Percentiles rank a stretch among this genome's conserved stretches.
phyloP scores from a whole-genome alignment of 2,797 vertebrate species.

The Scyliorhinus canicula region DNA sequence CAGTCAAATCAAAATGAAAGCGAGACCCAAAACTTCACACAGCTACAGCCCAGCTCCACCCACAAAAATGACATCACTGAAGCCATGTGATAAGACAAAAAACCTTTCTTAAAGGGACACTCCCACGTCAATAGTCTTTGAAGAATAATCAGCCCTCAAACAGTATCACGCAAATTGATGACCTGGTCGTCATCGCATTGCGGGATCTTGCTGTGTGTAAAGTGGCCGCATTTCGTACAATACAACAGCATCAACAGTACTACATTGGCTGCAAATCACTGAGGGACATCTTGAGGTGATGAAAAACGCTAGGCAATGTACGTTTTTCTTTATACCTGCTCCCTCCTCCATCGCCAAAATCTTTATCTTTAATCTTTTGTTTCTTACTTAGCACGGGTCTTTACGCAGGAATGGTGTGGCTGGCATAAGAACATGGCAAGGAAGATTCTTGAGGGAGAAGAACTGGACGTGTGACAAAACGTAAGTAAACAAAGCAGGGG shows the following conservation, averaged over 20 bases:
- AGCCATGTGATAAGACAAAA: no score
- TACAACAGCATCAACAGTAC: not conserved
- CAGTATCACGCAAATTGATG: not conserved
- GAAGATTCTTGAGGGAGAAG: not conserved
- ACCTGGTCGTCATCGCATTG: not conserved
- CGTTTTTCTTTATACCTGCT: not conserved
- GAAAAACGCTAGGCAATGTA: not conserved
- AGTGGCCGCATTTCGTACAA: not conserved
- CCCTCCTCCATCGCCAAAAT: no score
- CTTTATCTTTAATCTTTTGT: not conserved
- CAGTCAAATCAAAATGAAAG: no score
- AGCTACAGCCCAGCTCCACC: no score
- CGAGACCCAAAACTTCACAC: no score
- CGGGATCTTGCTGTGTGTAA: not conserved
- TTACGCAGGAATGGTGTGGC: not conserved
- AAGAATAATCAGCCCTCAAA: not conserved
- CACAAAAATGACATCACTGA: no score
- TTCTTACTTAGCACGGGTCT: not conserved
- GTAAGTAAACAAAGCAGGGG: not conserved
- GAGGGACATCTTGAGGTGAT: not conserved
- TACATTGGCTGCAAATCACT: not conserved
- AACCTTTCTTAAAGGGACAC: no score
- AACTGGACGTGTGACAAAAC: no score
- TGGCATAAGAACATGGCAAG: not conserved
- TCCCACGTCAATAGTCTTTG: no score